These are phyloP conservation scores for Anhinga rufa DNA, from an alignment of 2,113 vertebrate species.

Conservation along the genomic window DNA sequence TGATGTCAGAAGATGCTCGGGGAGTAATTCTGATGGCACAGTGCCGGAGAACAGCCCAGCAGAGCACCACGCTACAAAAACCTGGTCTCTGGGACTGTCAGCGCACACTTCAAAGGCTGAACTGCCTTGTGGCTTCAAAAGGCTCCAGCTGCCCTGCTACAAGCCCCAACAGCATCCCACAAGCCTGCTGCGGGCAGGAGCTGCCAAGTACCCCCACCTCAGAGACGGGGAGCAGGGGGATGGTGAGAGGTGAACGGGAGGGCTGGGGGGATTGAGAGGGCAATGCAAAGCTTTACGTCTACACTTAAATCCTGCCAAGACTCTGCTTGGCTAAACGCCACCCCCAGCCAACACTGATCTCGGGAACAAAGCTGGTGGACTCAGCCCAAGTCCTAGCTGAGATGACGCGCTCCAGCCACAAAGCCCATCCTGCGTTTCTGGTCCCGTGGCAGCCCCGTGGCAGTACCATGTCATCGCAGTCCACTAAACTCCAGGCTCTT, in stretches of 20 bases:
- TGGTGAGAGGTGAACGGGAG: too few relatives aligned
- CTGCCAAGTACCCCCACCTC: neutral
- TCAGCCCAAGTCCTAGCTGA: neutral
- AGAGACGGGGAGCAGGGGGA: neutral
- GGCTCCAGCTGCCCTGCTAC: neutral
- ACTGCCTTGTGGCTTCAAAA: neutral
- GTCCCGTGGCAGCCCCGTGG: neutral
- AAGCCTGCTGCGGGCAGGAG: neutral
- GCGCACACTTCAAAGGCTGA: neutral
- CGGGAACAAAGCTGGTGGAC: neutral
- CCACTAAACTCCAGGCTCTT: neutral
- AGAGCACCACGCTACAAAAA: neutral
- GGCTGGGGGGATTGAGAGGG: neutral
- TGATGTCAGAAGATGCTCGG: neutral
- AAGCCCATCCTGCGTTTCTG: neutral
- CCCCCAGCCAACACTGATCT: neutral
- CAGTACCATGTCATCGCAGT: too few relatives aligned
- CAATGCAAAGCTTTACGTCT: neutral
- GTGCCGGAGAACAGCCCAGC: neutral
- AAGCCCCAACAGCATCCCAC: neutral
- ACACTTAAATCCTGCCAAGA: neutral
- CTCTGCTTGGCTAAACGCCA: neutral
- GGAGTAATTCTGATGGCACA: neutral
- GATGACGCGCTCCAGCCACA: neutral
- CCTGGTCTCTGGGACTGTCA: neutral